Evolutionary conservation across 2,113 vertebrate species (phyloP).

Genomic region (Lophotis ruficrista): DNA sequence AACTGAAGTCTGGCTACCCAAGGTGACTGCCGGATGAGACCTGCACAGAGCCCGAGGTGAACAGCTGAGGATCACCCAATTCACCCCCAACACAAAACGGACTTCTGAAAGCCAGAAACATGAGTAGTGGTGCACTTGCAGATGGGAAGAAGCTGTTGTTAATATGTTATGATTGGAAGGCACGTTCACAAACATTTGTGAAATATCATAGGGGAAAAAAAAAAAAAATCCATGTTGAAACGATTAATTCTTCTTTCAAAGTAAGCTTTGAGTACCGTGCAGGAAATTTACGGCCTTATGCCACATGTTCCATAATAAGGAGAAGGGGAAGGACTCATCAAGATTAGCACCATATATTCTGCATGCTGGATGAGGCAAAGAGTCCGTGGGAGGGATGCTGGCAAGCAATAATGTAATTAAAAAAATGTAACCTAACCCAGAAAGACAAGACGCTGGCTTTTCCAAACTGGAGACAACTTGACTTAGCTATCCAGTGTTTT

Average conservation of each 20-base stretch:
- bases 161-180: conserved; percentile 33
- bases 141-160: background rate
- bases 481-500: background rate
- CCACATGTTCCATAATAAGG: background rate
- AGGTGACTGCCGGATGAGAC: background rate
- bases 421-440: background rate
- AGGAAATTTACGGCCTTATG: background rate
- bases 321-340: conserved; percentile 2
- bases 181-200: background rate
- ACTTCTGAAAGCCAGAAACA: background rate
- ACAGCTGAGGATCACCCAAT: background rate
- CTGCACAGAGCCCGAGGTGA: background rate
- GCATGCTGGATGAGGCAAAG: background rate
- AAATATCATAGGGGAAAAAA: background rate
- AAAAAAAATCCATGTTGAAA: background rate
- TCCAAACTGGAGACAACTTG: background rate
- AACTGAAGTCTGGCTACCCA: background rate
- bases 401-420: background rate
- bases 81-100: background rate
- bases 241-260: conserved; percentile 25
- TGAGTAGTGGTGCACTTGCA: background rate
- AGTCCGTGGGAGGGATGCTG: conserved; percentile 31
- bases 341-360: background rate
- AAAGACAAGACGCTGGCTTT: background rate
- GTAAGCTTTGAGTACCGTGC: background rate